phyloP scores from a whole-genome alignment of 2,797 vertebrate species.

The Erpetoichthys calabaricus region DNA sequence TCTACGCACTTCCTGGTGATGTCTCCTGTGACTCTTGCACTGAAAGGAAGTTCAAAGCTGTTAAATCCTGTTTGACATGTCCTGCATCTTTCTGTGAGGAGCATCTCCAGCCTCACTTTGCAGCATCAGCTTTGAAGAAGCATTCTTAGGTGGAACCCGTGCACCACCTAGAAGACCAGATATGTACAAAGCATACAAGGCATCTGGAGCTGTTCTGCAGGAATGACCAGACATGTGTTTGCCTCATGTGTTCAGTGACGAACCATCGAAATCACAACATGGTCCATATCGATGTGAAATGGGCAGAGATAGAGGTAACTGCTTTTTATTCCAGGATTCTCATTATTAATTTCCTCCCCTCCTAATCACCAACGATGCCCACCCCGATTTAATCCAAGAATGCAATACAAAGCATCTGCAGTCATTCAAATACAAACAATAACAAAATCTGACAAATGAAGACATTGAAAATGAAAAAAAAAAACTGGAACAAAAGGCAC shows the following conservation, averaged over 20 bases:
- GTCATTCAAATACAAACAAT: no score
- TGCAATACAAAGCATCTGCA: no score
- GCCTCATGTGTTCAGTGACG: slow-evolving; percentile 18
- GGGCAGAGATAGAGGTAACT: slow-evolving; percentile 19
- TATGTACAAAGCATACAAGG: slow-evolving; percentile 23
- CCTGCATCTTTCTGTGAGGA: slow-evolving; percentile 24
- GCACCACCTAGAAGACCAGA: slow-evolving; percentile 17
- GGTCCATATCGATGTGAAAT: slow-evolving; percentile 16
- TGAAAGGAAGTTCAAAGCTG: slow-evolving; percentile 12
- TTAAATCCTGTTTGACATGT: slow-evolving; percentile 29
- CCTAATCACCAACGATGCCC: no score
- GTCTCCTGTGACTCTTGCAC: slow-evolving; percentile 26
- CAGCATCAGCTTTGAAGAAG: slow-evolving; percentile 18
- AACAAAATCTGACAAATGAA: no score
- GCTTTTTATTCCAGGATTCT: no score
- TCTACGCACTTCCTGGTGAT: slow-evolving; percentile 9
- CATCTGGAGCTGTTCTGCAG: slow-evolving; percentile 20
- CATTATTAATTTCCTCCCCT: no score
- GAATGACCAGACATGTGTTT: slow-evolving; percentile 22
- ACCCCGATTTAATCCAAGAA: no score
- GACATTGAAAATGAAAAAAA: no score
- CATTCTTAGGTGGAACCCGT: slow-evolving; percentile 26
- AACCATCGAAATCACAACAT: slow-evolving; percentile 19
- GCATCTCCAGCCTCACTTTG: slow-evolving; percentile 21
- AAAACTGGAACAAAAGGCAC: no score